phyloP scores from a whole-genome alignment of 2,888 invertebrate species.

The Eristalis intricaria region DNA sequence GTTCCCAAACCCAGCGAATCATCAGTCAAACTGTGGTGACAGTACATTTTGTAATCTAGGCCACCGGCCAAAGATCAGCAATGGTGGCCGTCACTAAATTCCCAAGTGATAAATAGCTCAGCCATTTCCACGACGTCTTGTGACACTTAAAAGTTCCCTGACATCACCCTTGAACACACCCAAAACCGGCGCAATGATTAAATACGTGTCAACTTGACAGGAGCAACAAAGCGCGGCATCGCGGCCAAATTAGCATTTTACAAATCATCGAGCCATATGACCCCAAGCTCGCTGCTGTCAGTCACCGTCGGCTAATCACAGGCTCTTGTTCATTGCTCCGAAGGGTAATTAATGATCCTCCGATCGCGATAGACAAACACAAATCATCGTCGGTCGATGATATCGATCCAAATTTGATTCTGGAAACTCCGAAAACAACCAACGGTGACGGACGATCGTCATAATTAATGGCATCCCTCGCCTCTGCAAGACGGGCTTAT shows the following conservation, averaged over 20 bases:
- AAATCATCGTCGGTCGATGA: background rate
- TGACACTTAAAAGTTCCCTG: background rate
- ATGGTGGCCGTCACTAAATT: background rate
- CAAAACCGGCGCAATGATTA: background rate
- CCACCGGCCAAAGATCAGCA: background rate
- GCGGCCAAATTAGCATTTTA: constrained; percentile 39
- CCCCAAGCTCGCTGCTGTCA: constrained; percentile 38
- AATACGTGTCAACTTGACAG: background rate
- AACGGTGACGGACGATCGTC: background rate
- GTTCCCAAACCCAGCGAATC: background rate
- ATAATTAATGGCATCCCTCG: background rate
- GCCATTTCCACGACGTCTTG: background rate
- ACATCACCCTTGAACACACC: background rate
- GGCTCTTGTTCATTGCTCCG: background rate
- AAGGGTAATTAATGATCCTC: background rate
- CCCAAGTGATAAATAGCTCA: background rate
- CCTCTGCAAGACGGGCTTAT: background rate
- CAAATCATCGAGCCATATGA: constrained; percentile 47
- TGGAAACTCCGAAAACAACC: background rate
- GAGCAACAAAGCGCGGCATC: background rate
- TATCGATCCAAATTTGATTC: background rate
- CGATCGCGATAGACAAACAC: background rate
- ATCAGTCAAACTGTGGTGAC: background rate
- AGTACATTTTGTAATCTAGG: background rate
- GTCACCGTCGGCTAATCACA: background rate